phyloP scores from a whole-genome alignment of 2,797 vertebrate genomes.

The Sebastes oblongus region DNA sequence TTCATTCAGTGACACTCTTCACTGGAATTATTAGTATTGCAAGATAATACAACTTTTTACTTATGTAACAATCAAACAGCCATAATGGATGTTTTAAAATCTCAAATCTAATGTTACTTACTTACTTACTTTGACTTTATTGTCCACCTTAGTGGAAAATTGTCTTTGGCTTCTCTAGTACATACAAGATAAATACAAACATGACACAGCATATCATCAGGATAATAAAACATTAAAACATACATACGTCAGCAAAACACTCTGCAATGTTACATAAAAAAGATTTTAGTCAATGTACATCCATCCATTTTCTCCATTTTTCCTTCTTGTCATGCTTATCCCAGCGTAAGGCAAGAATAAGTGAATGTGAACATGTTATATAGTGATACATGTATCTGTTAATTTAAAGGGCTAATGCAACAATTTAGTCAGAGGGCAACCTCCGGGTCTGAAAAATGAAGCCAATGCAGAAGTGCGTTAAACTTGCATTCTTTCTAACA shows the following conservation, averaged over 20 bases:
- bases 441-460: no score
- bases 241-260: no score
- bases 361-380: neutral
- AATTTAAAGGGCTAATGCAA: neutral
- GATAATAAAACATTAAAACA: no score
- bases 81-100: neutral
- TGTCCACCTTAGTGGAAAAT: no score
- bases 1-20: neutral
- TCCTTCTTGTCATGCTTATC: neutral
- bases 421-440: neutral
- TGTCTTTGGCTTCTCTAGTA: no score
- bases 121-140: no score
- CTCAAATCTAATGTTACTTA: neutral
- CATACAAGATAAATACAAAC: no score
- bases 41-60: neutral
- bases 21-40: neutral
- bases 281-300: neutral
- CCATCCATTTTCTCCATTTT: neutral
- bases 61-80: neutral
- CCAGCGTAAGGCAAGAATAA: neutral
- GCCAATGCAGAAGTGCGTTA: fast-evolving
- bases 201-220: no score
- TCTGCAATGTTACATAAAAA: neutral
- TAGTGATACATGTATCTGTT: neutral
- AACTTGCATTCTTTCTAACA: no score